phyloP scores from a whole-genome alignment of 2,797 vertebrate genomes.

The Hyperoplus lanceolatus region DNA sequence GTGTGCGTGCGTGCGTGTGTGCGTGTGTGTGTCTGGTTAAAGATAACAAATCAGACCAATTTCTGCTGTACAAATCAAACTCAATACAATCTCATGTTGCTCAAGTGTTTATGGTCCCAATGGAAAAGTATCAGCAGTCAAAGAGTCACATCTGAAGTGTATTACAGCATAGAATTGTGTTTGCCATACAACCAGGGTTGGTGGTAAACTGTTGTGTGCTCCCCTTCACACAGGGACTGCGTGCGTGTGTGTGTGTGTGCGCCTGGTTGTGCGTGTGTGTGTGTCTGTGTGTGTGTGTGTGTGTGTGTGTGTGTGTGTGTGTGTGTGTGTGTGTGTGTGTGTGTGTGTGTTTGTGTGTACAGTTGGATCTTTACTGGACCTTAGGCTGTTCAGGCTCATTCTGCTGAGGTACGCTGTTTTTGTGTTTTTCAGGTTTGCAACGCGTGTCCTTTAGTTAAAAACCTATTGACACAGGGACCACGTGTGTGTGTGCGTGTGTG shows the following conservation, averaged over 20 bases:
- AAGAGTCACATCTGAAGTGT: too few relatives aligned
- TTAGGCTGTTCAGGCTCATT: conserved; percentile 46
- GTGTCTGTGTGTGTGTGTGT: too few relatives aligned
- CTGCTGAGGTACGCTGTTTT: conserved; percentile 67
- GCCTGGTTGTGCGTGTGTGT: too few relatives aligned
- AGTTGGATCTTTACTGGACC: conserved; percentile 9
- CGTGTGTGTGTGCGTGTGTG: too few relatives aligned
- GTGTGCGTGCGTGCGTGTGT: too few relatives aligned
- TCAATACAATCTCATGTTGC: neutral
- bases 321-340: neutral
- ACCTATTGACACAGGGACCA: neutral
- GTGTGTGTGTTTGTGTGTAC: neutral
- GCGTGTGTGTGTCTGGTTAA: neutral
- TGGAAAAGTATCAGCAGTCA: neutral
- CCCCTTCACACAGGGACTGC: too few relatives aligned
- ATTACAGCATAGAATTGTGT: too few relatives aligned
- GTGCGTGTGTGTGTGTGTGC: too few relatives aligned
- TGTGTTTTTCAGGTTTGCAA: conserved; percentile 19
- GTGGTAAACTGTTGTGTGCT: too few relatives aligned
- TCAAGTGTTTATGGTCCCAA: neutral
- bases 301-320: too few relatives aligned
- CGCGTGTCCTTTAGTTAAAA: conserved; percentile 69
- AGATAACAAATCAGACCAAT: conserved; percentile 15
- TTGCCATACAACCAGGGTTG: too few relatives aligned
- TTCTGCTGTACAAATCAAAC: conserved; percentile 17